Percentiles rank a stretch among this genome's conserved stretches.
Evolutionary conservation across 2,888 invertebrate genomes (phyloP).

Genomic region (Cylindroiulus punctatus): DNA sequence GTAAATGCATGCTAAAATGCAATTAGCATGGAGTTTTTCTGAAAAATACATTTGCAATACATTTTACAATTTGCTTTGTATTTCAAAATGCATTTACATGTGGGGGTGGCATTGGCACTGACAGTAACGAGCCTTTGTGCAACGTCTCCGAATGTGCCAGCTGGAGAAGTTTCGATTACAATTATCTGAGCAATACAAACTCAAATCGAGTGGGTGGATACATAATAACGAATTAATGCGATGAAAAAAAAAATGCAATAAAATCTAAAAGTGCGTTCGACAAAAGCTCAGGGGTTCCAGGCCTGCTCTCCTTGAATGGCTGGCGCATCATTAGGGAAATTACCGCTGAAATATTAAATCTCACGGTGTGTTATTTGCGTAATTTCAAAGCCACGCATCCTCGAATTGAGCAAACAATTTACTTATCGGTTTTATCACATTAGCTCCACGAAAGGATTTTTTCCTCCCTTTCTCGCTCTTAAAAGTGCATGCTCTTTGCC

Average conservation of each 20-base stretch:
- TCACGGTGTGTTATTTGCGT: neutral
- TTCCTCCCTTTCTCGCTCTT: neutral
- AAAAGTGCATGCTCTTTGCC: conserved; percentile 27
- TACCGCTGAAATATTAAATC: conserved; percentile 42
- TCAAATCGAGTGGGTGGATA: neutral
- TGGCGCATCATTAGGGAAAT: conserved; percentile 38
- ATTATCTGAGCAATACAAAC: neutral
- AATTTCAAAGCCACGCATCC: conserved; percentile 27
- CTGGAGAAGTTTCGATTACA: neutral
- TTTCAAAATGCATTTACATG: no score
- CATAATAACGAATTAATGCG: conserved; percentile 12
- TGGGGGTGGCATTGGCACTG: no score
- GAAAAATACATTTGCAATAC: no score
- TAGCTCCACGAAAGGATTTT: conserved; percentile 15
- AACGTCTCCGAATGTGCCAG: neutral
- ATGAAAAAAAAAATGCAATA: conserved; percentile 33
- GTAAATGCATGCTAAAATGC: no score
- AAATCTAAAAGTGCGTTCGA: conserved; percentile 20
- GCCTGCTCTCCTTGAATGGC: neutral
- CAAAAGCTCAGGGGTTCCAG: neutral
- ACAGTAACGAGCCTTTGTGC: neutral
- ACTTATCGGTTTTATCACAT: conserved; percentile 42
- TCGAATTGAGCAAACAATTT: conserved; percentile 28
- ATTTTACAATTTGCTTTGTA: no score
- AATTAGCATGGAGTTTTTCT: no score